Conservation (phyloP, 2,113 vertebrate species). For the Noturus placidus region DNA sequence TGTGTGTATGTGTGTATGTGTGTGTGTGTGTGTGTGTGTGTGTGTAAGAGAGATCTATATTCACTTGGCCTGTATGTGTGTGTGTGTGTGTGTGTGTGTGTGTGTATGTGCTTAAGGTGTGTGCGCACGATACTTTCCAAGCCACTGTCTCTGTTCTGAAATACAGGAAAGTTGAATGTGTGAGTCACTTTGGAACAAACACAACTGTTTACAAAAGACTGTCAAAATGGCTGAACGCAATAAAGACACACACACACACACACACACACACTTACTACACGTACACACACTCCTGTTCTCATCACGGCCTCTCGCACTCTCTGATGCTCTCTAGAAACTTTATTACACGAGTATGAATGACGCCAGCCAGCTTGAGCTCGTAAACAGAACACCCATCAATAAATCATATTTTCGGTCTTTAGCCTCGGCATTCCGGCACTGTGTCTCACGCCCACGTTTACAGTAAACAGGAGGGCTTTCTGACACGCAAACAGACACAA, state of each 20-base stretch:
- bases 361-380: conserved; percentile 60
- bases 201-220: conserved; percentile 71
- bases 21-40: conserved; percentile 45
- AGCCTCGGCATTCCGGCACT: conserved; percentile 65
- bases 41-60: conserved; percentile 59
- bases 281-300: conserved; percentile 15
- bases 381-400: conserved; percentile 55
- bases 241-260: conserved; percentile 39
- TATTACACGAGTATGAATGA: conserved; percentile 63
- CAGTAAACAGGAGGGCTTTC: conserved; percentile 74
- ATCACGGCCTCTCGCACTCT: background rate
- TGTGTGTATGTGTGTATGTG: too few relatives aligned
- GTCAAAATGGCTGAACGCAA: conserved; percentile 64
- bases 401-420: conserved; percentile 34
- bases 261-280: background rate
- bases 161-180: conserved; percentile 70
- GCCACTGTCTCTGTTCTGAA: conserved; percentile 66
- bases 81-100: background rate
- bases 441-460: conserved; percentile 63
- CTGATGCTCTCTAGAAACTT: conserved; percentile 45
- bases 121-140: conserved; percentile 70
- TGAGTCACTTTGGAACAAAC: conserved; percentile 72
- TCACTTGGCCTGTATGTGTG: conserved; percentile 51
- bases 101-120: conserved; percentile 60
- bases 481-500: conserved; percentile 70